Conservation (phyloP, 2,888 invertebrate genomes). For the Lasioglossum villosulum region DNA sequence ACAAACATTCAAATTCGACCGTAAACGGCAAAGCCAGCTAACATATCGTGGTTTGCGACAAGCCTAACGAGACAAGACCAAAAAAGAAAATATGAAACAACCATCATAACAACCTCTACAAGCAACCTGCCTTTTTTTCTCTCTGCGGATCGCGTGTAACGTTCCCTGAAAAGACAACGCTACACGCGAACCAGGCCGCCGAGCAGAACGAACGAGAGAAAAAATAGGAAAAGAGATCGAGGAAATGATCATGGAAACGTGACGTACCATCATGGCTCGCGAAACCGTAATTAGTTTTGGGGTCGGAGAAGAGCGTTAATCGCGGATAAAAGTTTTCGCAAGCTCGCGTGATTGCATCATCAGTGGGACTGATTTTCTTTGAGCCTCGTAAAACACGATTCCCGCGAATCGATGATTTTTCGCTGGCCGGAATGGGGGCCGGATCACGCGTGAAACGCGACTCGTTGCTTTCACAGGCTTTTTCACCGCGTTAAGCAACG, state of each 20-base stretch:
- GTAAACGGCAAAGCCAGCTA: background rate
- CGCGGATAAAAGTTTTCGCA: slow-evolving; percentile 38
- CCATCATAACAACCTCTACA: background rate
- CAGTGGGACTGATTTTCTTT: slow-evolving; percentile 46
- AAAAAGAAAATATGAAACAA: background rate
- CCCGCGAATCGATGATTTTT: slow-evolving; percentile 53
- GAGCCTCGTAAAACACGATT: slow-evolving; percentile 31
- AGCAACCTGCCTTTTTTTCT: background rate
- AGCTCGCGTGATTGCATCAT: slow-evolving; percentile 50
- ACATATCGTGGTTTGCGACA: background rate
- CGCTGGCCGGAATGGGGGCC: slow-evolving; percentile 12
- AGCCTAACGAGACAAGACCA: background rate
- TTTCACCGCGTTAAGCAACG: slow-evolving; percentile 24
- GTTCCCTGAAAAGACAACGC: slow-evolving; percentile 10
- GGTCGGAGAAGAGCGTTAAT: slow-evolving; percentile 32
- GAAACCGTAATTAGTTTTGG: slow-evolving; percentile 42
- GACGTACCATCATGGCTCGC: background rate
- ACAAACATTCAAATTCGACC: background rate
- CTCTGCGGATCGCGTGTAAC: background rate
- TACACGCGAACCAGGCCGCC: background rate
- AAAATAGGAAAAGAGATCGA: background rate
- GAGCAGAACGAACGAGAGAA: background rate
- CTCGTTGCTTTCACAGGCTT: slow-evolving; percentile 46
- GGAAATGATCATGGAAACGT: background rate
- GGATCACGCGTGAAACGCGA: slow-evolving; percentile 34